phyloP scores from a whole-genome alignment of 2,888 invertebrate species.

The Lithophane socia region DNA sequence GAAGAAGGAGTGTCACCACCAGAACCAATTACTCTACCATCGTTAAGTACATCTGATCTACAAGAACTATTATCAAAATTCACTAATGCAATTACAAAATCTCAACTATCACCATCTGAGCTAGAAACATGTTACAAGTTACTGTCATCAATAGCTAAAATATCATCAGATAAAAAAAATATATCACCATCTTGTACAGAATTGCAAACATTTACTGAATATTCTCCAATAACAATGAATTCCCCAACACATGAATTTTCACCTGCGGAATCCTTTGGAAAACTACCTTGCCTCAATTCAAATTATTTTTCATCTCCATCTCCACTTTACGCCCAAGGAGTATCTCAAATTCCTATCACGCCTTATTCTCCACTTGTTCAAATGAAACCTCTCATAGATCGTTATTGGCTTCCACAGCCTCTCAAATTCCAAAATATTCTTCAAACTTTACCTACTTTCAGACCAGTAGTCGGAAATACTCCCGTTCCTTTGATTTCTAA shows the following conservation, averaged over 20 bases:
- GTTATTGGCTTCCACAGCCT: background rate
- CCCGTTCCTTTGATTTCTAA: background rate
- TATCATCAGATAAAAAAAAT: background rate
- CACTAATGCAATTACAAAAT: conserved; percentile 6
- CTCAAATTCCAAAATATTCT: background rate
- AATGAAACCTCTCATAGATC: background rate
- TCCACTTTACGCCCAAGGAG: background rate
- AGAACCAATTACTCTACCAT: background rate
- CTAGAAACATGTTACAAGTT: background rate
- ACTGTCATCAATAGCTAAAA: conserved; percentile 4
- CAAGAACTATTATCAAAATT: conserved; percentile 24
- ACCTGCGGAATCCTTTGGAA: background rate
- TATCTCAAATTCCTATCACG: background rate
- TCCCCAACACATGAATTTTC: background rate
- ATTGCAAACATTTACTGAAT: conserved; percentile 1
- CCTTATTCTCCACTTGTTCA: background rate
- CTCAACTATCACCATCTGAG: background rate
- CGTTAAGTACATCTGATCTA: background rate
- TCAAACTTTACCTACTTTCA: background rate
- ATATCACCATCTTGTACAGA: background rate
- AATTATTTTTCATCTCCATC: background rate
- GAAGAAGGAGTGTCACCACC: background rate
- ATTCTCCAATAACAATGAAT: background rate
- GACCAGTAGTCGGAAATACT: background rate
- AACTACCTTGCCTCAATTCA: background rate